Percentiles rank a stretch among this genome's conserved stretches.
Evolutionary conservation across 2,888 invertebrate species (phyloP).

Genomic region (Leptarthrus brevirostris): DNA sequence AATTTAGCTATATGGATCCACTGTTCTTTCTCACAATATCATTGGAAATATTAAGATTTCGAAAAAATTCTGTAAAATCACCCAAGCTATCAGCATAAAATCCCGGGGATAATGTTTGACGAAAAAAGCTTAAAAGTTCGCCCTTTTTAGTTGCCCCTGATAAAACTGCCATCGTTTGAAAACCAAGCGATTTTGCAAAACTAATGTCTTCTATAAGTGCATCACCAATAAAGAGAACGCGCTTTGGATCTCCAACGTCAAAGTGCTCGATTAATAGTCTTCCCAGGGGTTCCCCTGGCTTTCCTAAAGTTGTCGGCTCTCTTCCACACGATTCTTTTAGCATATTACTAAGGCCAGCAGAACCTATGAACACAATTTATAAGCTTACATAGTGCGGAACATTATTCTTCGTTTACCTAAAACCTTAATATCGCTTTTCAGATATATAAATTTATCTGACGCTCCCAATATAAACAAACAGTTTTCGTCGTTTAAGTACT

Average conservation of each 20-base stretch:
- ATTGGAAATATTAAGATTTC: background rate
- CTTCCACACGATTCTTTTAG: conserved; percentile 61
- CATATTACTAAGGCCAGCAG: conserved; percentile 58
- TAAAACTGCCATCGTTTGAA: conserved; percentile 79
- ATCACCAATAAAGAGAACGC: conserved; percentile 86
- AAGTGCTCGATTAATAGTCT: conserved; percentile 63
- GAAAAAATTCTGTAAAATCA: conserved; percentile 60
- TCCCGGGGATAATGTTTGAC: conserved; percentile 56
- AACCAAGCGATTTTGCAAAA: conserved; percentile 77
- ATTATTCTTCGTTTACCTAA: conserved; percentile 57
- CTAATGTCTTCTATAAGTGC: conserved; percentile 83
- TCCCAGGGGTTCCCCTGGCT: conserved; percentile 66
- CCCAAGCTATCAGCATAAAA: conserved; percentile 62
- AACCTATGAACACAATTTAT: conserved; percentile 36
- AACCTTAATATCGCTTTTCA: conserved; percentile 58
- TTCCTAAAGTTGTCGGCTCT: conserved; percentile 65
- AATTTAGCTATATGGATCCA: background rate
- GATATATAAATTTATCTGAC: conserved; percentile 62
- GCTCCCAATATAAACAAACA: conserved; percentile 66
- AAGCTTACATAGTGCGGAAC: background rate
- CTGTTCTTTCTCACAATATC: background rate
- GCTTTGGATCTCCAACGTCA: conserved; percentile 71
- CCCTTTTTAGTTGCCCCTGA: conserved; percentile 65
- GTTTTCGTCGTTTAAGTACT: conserved; percentile 65
- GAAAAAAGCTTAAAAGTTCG: background rate